These are phyloP conservation scores for Aromia moschata DNA, from an alignment of 2,888 invertebrate genomes.

Conservation along the genomic window DNA sequence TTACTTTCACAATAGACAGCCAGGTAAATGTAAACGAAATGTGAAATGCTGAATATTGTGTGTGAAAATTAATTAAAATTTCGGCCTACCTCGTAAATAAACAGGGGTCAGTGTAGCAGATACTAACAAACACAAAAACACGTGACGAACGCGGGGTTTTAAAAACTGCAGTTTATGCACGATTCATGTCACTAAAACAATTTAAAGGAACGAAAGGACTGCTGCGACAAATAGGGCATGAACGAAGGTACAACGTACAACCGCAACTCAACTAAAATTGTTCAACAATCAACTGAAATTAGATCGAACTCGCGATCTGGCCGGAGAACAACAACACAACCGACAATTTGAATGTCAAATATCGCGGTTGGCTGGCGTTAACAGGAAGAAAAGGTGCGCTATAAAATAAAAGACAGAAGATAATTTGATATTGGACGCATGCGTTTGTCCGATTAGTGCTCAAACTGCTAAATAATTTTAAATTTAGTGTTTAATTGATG, in stretches of 20 bases:
- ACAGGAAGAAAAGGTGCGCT: constrained; percentile 15
- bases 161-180: constrained; percentile 8
- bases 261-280: constrained; percentile 24
- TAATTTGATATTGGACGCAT: constrained; percentile 1
- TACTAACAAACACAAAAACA: constrained; percentile 18
- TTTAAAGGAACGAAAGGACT: neutral
- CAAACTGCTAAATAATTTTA: too few relatives aligned
- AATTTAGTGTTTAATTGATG: too few relatives aligned
- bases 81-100: constrained; percentile 9
- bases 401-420: constrained; percentile 13
- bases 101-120: constrained; percentile 7
- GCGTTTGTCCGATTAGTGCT: too few relatives aligned
- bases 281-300: constrained; percentile 20
- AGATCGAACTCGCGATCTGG: constrained; percentile 20
- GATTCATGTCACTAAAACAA: constrained; percentile 7
- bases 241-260: constrained; percentile 18
- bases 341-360: constrained; percentile 26
- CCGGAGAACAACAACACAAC: constrained; percentile 23
- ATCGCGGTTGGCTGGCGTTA: constrained; percentile 21
- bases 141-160: constrained; percentile 21
- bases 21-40: too few relatives aligned
- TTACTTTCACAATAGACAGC: too few relatives aligned
- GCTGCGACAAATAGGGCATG: constrained; percentile 5
- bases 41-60: too few relatives aligned
- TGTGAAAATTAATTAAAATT: too few relatives aligned